Conservation (phyloP, 2,797 vertebrate species). For the Haliaeetus albicilla region DNA sequence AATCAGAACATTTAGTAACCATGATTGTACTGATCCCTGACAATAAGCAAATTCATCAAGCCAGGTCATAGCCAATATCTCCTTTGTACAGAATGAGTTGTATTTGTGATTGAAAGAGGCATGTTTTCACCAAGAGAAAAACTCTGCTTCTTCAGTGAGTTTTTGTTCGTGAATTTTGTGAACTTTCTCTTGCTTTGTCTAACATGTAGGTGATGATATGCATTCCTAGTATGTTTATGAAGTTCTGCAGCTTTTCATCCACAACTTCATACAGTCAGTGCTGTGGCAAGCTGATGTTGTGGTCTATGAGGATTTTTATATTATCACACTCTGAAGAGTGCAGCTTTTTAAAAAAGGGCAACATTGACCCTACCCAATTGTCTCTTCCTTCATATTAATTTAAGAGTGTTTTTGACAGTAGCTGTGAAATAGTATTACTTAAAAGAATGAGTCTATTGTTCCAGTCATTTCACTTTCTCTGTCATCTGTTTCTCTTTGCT, state of each 20-base stretch:
- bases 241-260: background rate
- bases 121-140: background rate
- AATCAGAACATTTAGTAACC: background rate
- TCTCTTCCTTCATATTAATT: background rate
- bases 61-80: background rate
- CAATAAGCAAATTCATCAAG: background rate
- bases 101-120: background rate
- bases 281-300: background rate
- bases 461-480: background rate
- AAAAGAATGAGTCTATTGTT: background rate
- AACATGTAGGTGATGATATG: background rate
- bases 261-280: background rate
- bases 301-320: background rate
- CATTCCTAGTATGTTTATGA: background rate
- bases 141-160: background rate
- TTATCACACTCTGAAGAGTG: background rate
- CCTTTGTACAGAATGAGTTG: background rate
- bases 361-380: background rate
- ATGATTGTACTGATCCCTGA: background rate
- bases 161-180: background rate
- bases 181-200: background rate
- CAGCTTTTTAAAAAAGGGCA: background rate
- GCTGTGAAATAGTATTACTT: background rate
- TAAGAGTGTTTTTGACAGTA: background rate
- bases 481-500: conserved; percentile 17